Base-by-base conservation (phyloP, 2,113 vertebrate species). In the Typhlomys cinereus region DNA sequence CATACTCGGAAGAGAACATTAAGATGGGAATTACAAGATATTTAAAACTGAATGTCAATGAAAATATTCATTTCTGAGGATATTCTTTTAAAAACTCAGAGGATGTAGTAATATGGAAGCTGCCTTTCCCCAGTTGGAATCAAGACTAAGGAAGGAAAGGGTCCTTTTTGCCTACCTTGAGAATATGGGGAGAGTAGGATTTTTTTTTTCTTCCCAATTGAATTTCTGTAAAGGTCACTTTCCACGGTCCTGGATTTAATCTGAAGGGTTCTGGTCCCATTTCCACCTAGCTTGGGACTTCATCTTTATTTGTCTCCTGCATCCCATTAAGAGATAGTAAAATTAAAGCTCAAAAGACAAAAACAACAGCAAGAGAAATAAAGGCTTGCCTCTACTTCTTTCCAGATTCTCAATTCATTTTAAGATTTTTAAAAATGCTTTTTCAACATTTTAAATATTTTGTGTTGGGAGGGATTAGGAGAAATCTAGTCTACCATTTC, bases 111-210 rank as follows among this genome's bases (percentile, higher is more conserved):
- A 34, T 34, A 69, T 46, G 64, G 70, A 27, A 20, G 29, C 64
- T 44, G 25, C 59, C 17, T 62, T 31, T 66, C 34, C 13, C 5
- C 23, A 21, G 48, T 74, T 23, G 57, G 3, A 87, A 15, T 20
- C 50, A 90, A 61, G n/a, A 36, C 13, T 73, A 36, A 87, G 41
- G 74, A 11, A 52, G 46, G 17, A 36, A 87, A 46, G 66, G 27
- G 46, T 76, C 48, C 44, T 92, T 83, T 69, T 64, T 90, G 59
- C 25, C 59, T 57, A 50, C 15, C 76, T 92, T 44, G 64, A 92
- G 23, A 75, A 78, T 39, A 39, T 11, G 20, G 4, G 44, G n/a
- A 27, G 23, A 17, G 13, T 41, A 25, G 15, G 2, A 17, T 61
- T 9, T 6, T 50, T 78, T 73, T 46, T 27, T n/a, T 54, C 71